These are phyloP conservation scores for Noctua fimbriata DNA, from an alignment of 2,888 invertebrate genomes.

Conservation along the genomic window DNA sequence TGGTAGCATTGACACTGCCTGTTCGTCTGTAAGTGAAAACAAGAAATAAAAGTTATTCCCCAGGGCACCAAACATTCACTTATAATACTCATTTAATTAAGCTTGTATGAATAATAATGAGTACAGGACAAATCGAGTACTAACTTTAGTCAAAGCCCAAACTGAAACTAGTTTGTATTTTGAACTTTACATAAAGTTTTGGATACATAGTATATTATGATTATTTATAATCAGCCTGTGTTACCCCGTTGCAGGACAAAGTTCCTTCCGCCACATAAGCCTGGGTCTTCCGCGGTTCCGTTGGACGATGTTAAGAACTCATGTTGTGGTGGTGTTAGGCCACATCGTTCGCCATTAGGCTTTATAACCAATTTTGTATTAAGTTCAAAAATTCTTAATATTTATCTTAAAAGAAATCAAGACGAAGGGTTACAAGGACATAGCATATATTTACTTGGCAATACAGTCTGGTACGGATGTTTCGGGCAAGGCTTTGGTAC, in stretches of 20 bases:
- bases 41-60: not conserved
- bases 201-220: not conserved
- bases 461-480: constrained; percentile 81
- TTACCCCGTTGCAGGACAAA: not conserved
- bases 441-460: constrained; percentile 79
- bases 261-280: too few species aligned
- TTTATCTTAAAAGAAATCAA: not conserved
- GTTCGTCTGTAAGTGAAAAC: constrained; percentile 73
- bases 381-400: not conserved
- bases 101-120: too few species aligned
- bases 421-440: not conserved
- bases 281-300: not conserved
- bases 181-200: not conserved
- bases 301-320: not conserved
- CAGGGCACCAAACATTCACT: not conserved
- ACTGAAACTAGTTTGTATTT: not conserved
- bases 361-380: not conserved
- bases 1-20: constrained; percentile 74
- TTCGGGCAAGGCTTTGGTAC: constrained; percentile 81
- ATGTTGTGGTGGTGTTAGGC: too few species aligned
- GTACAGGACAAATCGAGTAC: not conserved
- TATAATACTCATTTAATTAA: too few species aligned
- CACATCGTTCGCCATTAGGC: too few species aligned
- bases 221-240: not conserved
- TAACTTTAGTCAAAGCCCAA: not conserved